Evolutionary conservation across 2,113 vertebrate genomes (phyloP), one percentile per base, ranked within the genome.

Genomic region (Stigmatopora argus): DNA sequence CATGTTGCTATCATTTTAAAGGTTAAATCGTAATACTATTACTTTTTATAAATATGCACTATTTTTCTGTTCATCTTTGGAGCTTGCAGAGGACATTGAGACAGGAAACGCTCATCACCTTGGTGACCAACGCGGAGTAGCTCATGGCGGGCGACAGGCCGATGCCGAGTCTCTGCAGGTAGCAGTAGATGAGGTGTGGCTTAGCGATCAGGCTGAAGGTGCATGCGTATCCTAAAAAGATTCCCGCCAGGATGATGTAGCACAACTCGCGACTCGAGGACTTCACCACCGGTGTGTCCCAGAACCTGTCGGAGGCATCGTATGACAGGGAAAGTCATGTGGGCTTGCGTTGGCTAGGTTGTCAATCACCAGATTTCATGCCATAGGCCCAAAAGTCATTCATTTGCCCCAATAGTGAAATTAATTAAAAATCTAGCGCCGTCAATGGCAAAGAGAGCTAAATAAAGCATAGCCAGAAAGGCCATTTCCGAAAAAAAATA

Each of bases 131-230:
- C 18, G 97, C 97, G 3, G 97, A 99, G 79, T 99, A 99, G 78
- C 96, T 99, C 97, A 99, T 99, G 70, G 96, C 97, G 0, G 97
- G 96, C 0, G 96, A 98, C 63, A 99, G 93, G 41, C 97, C 97
- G 0, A 99, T 97, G 66, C 95, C 96, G 23, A 98, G 93, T 66
- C 97, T 87, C 80, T 98, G 96, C 38, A 98, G 92, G 76, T 99
- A 99, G 73, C 97, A 99, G 78, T 95, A 94, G 71, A 94, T 90
- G 69, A 95, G 90, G 61, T 95, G 93, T 49, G 97, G 97, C 62
- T 97, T 98, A 59, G 94, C 94, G 0, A 99, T 97, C 72, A 98
- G 95, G 73, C 93, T 96, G 88, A 99, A 99, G 5, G 97, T 99
- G 69, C 97, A 99, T 65, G 98, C 75, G 85, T 99, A 99, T 38